A percentile compares a stretch with the other conserved stretches of the same genome.
These are phyloP conservation scores for pig (Sus scrofa) DNA, from an alignment of 2,113 vertebrate species.

Conservation along the genomic window T2T-Sscrofa CM000817.6:149090001-149090500, in stretches of 20 bases:
- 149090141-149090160: not conserved
- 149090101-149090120: not conserved
- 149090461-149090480: not conserved
- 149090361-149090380: conserved; percentile 65
- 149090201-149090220: not conserved
- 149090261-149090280: not conserved
- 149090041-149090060: not conserved
- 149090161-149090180: not conserved
- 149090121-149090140: not conserved
- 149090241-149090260: not conserved
- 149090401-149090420: conserved; percentile 18
- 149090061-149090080: not conserved
- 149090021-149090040: not conserved
- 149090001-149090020: not conserved
- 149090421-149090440: not conserved
- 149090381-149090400: conserved; percentile 29
- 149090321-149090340: not conserved
- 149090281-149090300: not conserved
- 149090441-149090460: not conserved
- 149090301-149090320: not conserved
- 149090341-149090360: conserved; percentile 17
- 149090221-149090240: not conserved
- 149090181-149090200: not conserved
- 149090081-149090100: not conserved
- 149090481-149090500: conserved; percentile 5